Base-by-base conservation (phyloP, 2,888 invertebrate genomes). In the Argyresthia goedartella region DNA sequence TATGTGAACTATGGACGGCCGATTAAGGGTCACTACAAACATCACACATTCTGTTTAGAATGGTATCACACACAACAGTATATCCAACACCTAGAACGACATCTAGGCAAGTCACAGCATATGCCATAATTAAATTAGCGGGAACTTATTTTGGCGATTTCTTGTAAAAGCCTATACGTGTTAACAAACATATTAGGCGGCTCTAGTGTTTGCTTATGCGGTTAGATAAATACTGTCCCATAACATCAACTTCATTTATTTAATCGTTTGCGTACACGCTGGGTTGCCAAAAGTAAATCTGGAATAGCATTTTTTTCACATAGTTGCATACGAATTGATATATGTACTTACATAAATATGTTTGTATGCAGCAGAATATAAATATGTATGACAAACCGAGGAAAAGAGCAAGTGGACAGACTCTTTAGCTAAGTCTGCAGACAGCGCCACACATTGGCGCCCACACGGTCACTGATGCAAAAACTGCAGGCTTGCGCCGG, bases 381-480 rank as follows among this genome's bases (percentile, higher is more conserved):
- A n/a, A n/a, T n/a, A n/a, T n/a, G n/a, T n/a, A n/a, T n/a, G n/a
- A n/a, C n/a, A n/a, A n/a, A n/a, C n/a, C n/a, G n/a, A n/a, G n/a
- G n/a, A 25, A 25, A 25, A 25, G 6, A 25, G 3, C 25, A 4
- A 25, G 25, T 6, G 25, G 25, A 25, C 25, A 25, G 25, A 25
- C 25, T 25, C 2, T 25, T 25, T 25, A 25, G 25, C 6, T 11
- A 16, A 45, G 41, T n/a, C 13, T 49, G 41, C 39, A 45, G 25
- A 25, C 25, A 25, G 25, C 25, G 25, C 25, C 25, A 25, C 25
- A 25, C 25, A 25, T 25, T 11, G 41, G 42, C 14, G 50, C 16
- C 50, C 14, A 39, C n/a, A 25, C 8, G 14, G 50, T 14, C 50
- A 34, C 43, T 34, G 15, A 15, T 43, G 50, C 50, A 51, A 51